A percentile compares a stretch with the other conserved stretches of the same genome.
Evolutionary conservation across 1,140 invertebrate genomes (phyloP).

Genomic region (Pachyrhynchus sulphureomaculatus): DNA sequence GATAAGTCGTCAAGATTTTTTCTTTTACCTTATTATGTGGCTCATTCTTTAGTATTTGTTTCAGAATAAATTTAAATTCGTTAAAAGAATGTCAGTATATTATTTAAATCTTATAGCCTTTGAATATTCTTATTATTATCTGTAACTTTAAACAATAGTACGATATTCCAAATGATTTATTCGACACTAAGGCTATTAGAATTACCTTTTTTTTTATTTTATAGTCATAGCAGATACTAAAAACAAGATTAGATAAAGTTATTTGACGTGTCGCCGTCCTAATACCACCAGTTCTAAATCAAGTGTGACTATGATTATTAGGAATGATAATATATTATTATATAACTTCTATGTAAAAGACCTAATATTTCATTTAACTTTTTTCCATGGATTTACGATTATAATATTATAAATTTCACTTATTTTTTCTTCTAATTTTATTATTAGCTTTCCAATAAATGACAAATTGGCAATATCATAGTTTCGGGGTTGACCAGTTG

Average conservation of each 20-base stretch:
- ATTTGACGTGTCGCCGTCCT: neutral
- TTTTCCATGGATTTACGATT: too few species aligned
- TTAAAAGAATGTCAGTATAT: conserved; percentile 9
- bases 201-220: neutral
- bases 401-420: too few species aligned
- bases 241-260: neutral
- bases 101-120: neutral
- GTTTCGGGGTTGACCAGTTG: too few species aligned
- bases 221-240: neutral
- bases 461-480: too few species aligned
- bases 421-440: too few species aligned
- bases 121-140: neutral
- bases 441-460: too few species aligned
- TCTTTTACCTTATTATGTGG: conserved; percentile 3
- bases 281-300: too few species aligned
- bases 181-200: conserved; percentile 2
- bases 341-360: too few species aligned
- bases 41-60: conserved; percentile 7
- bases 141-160: neutral
- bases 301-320: too few species aligned
- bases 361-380: too few species aligned
- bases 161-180: conserved; percentile 1
- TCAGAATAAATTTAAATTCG: conserved; percentile 15
- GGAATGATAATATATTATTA: too few species aligned
- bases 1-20: conserved; percentile 9